Conservation (phyloP, 2,113 vertebrate species). For the Oreochromis aureus region DNA sequence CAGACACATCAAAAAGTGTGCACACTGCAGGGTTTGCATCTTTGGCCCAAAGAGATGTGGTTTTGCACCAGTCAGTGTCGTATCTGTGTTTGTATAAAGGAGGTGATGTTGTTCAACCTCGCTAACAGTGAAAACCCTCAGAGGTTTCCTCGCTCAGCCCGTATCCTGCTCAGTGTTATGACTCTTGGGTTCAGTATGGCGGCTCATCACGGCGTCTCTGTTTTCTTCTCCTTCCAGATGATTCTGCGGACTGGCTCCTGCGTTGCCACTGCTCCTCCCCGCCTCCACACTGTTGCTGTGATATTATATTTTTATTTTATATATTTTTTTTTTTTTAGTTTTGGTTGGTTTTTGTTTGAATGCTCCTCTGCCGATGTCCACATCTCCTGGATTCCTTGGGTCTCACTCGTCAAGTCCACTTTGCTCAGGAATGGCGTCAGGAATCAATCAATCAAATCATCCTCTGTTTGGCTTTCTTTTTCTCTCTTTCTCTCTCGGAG, state of each 20-base stretch:
- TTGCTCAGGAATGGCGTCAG: conserved; percentile 70
- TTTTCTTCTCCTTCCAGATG: conserved; percentile 17
- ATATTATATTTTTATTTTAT: background rate
- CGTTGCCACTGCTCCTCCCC: conserved; percentile 31
- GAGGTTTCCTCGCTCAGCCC: background rate
- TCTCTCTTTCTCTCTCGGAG: background rate
- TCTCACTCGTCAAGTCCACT: conserved; percentile 59
- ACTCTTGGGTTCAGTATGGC: background rate
- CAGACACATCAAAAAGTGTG: background rate
- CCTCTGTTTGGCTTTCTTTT: background rate
- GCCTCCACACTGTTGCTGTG: conserved; percentile 54
- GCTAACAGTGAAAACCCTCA: background rate
- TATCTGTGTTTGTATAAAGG: background rate
- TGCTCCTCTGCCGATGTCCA: conserved; percentile 2
- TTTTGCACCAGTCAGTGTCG: background rate
- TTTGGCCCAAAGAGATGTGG: background rate
- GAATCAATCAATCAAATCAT: conserved; percentile 52
- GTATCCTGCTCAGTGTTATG: background rate
- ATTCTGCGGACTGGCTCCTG: conserved; percentile 38
- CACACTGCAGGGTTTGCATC: background rate
- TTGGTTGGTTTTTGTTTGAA: background rate
- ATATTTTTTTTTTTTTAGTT: background rate
- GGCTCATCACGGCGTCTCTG: background rate
- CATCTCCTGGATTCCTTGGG: conserved; percentile 52
- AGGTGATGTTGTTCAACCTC: background rate